Percentiles rank a stretch among this genome's conserved stretches.
phyloP scores from a whole-genome alignment of 2,113 vertebrate species.

The Globicephala melas region DNA sequence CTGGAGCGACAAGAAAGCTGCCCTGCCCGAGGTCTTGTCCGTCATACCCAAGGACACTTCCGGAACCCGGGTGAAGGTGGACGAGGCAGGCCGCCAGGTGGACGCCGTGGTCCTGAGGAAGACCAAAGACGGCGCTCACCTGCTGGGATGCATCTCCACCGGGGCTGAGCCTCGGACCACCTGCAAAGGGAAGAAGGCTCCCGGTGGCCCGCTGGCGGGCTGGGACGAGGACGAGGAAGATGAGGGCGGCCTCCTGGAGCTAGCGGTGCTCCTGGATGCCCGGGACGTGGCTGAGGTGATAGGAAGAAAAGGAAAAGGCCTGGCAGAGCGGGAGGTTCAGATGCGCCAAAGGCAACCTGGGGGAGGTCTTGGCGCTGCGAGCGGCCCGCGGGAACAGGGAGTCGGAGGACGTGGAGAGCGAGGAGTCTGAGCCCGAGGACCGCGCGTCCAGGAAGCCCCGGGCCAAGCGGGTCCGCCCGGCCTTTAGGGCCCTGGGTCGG shows the following conservation, averaged over 20 bases:
- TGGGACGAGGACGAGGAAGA: not conserved
- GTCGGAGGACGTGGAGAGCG: not conserved
- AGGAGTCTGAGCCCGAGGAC: not conserved
- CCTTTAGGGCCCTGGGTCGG: not conserved
- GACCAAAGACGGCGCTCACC: not conserved
- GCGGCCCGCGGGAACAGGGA: too few relatives aligned
- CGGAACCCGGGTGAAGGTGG: not conserved
- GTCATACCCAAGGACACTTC: not conserved
- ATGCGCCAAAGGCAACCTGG: not conserved
- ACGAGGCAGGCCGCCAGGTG: not conserved
- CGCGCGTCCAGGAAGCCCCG: slow-evolving; percentile 8
- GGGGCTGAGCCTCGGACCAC: not conserved
- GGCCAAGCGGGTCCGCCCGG: not conserved
- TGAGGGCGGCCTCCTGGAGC: too few relatives aligned
- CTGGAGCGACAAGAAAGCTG: not conserved
- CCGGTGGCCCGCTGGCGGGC: too few relatives aligned
- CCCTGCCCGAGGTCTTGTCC: too few relatives aligned
- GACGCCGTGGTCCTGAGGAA: slow-evolving; percentile 18
- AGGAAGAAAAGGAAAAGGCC: not conserved
- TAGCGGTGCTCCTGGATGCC: not conserved
- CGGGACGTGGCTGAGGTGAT: not conserved
- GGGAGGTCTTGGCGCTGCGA: not conserved
- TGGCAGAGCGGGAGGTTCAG: not conserved
- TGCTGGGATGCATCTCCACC: not conserved
- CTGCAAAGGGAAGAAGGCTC: not conserved